Percentiles rank a stretch among this genome's conserved stretches.
These are phyloP conservation scores for Leptinotarsa undecemlineata DNA, from an alignment of 1,140 invertebrate species.

Conservation along the genomic window DNA sequence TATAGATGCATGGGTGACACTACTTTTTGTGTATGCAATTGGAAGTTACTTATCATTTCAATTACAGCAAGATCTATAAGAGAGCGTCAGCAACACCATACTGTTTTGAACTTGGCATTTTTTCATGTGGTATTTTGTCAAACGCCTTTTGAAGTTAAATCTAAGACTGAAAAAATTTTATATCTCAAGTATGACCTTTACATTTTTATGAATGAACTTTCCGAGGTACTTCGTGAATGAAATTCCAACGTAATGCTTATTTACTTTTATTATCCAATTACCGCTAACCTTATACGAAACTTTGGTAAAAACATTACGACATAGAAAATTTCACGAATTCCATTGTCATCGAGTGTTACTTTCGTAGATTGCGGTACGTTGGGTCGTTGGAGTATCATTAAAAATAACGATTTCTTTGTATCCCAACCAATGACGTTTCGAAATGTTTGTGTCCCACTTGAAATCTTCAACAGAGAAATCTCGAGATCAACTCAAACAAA, in stretches of 20 bases:
- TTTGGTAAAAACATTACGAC: conserved; percentile 1
- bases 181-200: not conserved
- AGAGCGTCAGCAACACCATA: not conserved
- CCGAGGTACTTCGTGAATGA: not conserved
- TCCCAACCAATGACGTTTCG: not conserved
- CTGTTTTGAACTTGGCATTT: too few relatives aligned
- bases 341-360: not conserved
- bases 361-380: not conserved
- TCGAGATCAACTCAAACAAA: too few relatives aligned
- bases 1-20: too few relatives aligned
- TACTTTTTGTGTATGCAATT: not conserved
- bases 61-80: not conserved
- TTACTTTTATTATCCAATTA: not conserved
- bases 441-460: not conserved
- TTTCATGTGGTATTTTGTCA: not conserved
- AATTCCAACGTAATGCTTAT: not conserved
- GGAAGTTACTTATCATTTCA: not conserved
- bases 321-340: not conserved
- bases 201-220: not conserved
- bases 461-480: not conserved
- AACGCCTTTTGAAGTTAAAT: not conserved
- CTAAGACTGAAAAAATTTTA: too few relatives aligned
- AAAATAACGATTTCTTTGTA: not conserved
- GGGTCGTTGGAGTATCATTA: not conserved
- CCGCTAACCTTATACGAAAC: not conserved